Evolutionary conservation across 2,888 invertebrate species (phyloP).

Genomic region (Scrobipalpa costella): DNA sequence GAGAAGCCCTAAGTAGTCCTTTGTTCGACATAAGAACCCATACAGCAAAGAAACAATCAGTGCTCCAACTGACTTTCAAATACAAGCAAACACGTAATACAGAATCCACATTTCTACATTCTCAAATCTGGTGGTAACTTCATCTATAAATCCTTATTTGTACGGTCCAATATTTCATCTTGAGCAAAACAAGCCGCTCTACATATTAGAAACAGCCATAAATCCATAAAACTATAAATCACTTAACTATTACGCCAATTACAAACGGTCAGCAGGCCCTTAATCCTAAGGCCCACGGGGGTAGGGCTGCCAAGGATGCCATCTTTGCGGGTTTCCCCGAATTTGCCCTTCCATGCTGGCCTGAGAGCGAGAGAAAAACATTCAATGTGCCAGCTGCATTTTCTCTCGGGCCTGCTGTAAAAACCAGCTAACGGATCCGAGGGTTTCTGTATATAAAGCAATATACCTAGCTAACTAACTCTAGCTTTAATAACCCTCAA

Average conservation of each 20-base stretch:
- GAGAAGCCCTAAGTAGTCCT: too few relatives aligned
- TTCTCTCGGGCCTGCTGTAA: too few relatives aligned
- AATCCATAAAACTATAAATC: constrained; percentile 60
- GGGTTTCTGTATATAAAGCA: too few relatives aligned
- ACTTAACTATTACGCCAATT: constrained; percentile 76
- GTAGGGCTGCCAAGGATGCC: not conserved
- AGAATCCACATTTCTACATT: not conserved
- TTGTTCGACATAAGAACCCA: too few relatives aligned
- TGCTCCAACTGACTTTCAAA: not conserved
- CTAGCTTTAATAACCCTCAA: too few relatives aligned
- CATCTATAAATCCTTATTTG: not conserved
- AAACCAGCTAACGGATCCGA: too few relatives aligned
- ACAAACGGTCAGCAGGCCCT: constrained; percentile 67
- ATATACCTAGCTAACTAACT: too few relatives aligned
- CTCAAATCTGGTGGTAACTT: not conserved
- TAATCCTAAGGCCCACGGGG: constrained; percentile 56
- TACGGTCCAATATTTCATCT: not conserved
- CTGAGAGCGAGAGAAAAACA: too few relatives aligned
- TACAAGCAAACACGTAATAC: not conserved
- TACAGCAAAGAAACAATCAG: too few relatives aligned
- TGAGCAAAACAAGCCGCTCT: constrained; percentile 11
- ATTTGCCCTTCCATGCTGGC: too few relatives aligned
- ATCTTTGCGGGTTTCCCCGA: too few relatives aligned
- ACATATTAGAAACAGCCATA: constrained; percentile 22
- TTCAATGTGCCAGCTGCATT: too few relatives aligned